Percentiles rank a stretch among this genome's conserved stretches.
Conservation (phyloP, 2,888 invertebrate species). For the Cataglyphis altisquamis region DNA sequence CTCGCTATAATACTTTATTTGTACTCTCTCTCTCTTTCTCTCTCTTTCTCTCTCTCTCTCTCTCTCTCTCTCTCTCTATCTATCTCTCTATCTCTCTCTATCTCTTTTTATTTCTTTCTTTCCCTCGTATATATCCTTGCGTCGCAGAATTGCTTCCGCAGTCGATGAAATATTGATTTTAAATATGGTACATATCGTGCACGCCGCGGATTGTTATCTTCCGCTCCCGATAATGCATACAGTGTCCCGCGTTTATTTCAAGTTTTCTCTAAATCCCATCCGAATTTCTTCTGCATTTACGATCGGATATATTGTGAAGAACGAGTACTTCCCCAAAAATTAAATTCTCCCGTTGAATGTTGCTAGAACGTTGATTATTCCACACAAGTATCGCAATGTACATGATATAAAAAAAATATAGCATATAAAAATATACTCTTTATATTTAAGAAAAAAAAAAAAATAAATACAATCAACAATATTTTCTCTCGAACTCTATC, state of each 20-base stretch:
- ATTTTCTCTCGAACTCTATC: neutral
- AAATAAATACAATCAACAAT: neutral
- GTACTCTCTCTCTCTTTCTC: constrained; percentile 4
- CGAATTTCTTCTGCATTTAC: constrained; percentile 2
- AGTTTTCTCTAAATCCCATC: neutral
- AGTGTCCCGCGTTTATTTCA: constrained; percentile 4
- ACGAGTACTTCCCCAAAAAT: neutral
- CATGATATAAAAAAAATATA: neutral
- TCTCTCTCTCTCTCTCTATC: neutral
- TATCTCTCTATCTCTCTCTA: neutral
- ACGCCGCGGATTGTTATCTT: constrained; percentile 48
- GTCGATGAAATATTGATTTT: constrained; percentile 55
- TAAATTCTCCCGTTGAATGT: neutral
- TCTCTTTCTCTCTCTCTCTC: neutral
- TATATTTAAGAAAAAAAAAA: neutral
- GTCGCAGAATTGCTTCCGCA: constrained; percentile 47
- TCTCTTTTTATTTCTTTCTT: neutral
- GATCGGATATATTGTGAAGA: neutral
- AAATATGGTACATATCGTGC: constrained; percentile 37
- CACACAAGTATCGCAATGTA: neutral
- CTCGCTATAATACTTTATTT: constrained; percentile 53
- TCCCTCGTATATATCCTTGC: constrained; percentile 40
- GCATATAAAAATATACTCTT: neutral
- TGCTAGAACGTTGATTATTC: neutral
- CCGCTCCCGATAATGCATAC: neutral